Evolutionary conservation across 2,888 invertebrate genomes (phyloP), one percentile per base, ranked within the genome.

Genomic region (Dryomyza anilis): DNA sequence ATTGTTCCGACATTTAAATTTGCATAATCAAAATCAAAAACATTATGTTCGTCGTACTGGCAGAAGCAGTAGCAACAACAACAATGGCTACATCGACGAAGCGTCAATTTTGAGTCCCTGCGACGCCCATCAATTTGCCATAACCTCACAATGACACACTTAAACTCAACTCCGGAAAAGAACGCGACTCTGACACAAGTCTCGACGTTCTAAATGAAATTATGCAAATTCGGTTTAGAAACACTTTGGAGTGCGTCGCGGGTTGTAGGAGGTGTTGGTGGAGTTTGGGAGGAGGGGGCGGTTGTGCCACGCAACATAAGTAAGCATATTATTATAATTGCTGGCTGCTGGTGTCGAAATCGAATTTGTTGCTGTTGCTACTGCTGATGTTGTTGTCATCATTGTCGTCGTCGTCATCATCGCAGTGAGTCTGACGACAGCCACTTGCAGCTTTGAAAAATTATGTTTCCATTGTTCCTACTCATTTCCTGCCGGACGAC

Each of bases 21-120:
- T 77, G 73, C 77, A 77, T 77, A 77, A 77, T 76, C 78, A 76
- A 77, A 77, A 77, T 77, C 78, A 76, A 78, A 78, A 78, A 76
- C 75, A 74, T 74, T 72, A 74, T 74, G 75, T 75, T 74, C 72
- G 33, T 45, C 62, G 25, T 33, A 33, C 30, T 16, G 33, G 16
- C 23, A 16, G 39, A 52, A 53, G 55, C 53, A 67, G 14, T 19
- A 21, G n/a, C 36, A 39, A 50, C 12, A 55, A 10, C 30, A 36
- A 50, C 19, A 43, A 58, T 29, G 45, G 29, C 48, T 55, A 23
- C 56, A 60, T 45, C 25, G 30, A 21, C 30, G 50, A 62, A 62
- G 59, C 56, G 19, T 61, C 33, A 60, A 60, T 66, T 68, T 67
- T 59, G 56, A 60, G 59, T 64, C 58, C 19, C 48, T 57, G 66